A percentile compares a stretch with the other conserved stretches of the same genome.
These are phyloP conservation scores for Drosophila elegans DNA, from an alignment of 1,140 invertebrate genomes.

Conservation along the genomic window DNA sequence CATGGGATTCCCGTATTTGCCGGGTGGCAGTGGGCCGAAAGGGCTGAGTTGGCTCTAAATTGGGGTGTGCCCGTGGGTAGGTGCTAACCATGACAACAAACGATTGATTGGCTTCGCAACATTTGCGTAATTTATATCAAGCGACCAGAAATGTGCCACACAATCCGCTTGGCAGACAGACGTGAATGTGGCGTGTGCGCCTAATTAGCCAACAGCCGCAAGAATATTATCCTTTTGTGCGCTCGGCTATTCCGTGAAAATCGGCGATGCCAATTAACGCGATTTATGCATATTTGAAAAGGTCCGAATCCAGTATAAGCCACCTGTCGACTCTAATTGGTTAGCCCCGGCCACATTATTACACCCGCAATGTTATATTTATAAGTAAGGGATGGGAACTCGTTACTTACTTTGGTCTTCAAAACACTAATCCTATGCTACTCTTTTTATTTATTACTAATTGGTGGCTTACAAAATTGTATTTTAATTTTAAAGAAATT, in stretches of 20 bases:
- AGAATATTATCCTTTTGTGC: slow-evolving; percentile 64
- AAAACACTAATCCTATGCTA: neutral
- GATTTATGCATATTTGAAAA: slow-evolving; percentile 55
- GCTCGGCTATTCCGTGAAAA: slow-evolving; percentile 11
- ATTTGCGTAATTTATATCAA: slow-evolving; percentile 68
- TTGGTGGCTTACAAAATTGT: neutral
- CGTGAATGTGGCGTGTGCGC: slow-evolving; percentile 34
- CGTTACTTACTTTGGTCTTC: neutral
- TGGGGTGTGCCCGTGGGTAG: slow-evolving; percentile 15
- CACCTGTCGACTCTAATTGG: slow-evolving; percentile 16
- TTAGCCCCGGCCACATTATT: neutral
- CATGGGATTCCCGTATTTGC: neutral
- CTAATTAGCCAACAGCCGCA: slow-evolving; percentile 61
- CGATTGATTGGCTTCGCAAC: slow-evolving; percentile 37
- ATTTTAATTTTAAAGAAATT: neutral
- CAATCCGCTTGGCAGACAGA: slow-evolving; percentile 59
- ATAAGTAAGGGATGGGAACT: neutral
- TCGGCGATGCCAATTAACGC: slow-evolving; percentile 59
- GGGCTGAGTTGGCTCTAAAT: neutral
- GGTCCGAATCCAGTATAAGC: slow-evolving; percentile 2
- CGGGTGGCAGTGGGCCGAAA: slow-evolving; percentile 6
- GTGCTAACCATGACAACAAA: slow-evolving; percentile 57
- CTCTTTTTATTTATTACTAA: neutral
- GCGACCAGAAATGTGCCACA: slow-evolving; percentile 24
- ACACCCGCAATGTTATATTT: neutral